Evolutionary conservation across 2,888 invertebrate species (phyloP), one percentile per base, ranked within the genome.

Genomic region (Cataglyphis albicans): DNA sequence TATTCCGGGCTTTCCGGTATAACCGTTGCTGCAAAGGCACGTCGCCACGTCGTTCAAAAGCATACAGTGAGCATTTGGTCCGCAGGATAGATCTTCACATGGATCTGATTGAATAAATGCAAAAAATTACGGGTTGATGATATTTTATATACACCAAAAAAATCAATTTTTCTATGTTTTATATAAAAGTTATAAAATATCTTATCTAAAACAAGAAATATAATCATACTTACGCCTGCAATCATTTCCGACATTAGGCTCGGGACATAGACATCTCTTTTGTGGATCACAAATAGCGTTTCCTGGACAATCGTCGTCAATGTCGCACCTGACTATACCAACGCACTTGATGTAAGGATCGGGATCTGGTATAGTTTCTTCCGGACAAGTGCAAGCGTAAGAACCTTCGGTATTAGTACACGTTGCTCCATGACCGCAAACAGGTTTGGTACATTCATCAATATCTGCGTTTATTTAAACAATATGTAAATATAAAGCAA

Each of bases 231-330:
- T 96, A 98, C 98, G 98, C 95, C 98, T 96, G 92, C 98, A 98
- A 92, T 98, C 98, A 91, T 98, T 98, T 90, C 98, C 98, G 90
- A 98, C 96, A 93, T 98, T 98, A 0, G 98, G 98, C 92, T 98
- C 98, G 3, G 98, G 98, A 91, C 98, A 98, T 55, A 98, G 94
- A 93, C 98, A 98, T 91, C 97, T 96, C 83, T 97, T 96, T 87
- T 97, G 96, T 9, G 95, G 93, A 92, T 98, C 97, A 92, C 98
- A 98, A 88, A 98, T 95, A 6, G 98, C 97, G 95, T 98, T 98
- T 90, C 98, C 98, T 38, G 98, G 98, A 94, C 98, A 98, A 87
- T 98, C 97, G 73, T 96, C 96, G 92, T 98, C 97, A 1, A 93
- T 94, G 86, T 96, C 96, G 92, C 98, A 98, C 41, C 96, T 97